Evolutionary conservation across 1,140 invertebrate genomes (phyloP).

Genomic region (Ceratosolen fusciceps): DNA sequence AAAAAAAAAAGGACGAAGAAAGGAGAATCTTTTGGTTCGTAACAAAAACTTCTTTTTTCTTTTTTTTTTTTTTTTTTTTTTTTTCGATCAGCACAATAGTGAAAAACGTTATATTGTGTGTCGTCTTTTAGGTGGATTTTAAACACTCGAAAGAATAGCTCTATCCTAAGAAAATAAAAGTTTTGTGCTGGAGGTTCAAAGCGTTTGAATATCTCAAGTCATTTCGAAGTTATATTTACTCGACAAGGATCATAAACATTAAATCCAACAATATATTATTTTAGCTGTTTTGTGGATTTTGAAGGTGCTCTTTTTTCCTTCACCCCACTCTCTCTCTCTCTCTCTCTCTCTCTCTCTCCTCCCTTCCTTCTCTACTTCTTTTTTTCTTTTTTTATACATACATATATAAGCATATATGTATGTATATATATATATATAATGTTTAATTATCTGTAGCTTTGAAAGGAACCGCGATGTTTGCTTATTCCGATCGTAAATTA

Average conservation of each 20-base stretch:
- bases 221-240: slow-evolving; percentile 11
- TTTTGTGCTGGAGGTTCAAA: background rate
- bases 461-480: background rate
- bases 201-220: slow-evolving; percentile 8
- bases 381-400: too few species aligned
- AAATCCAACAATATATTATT: background rate
- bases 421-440: too few species aligned
- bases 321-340: too few species aligned
- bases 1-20: background rate
- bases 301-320: background rate
- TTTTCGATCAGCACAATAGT: background rate
- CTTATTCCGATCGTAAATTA: background rate
- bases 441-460: background rate
- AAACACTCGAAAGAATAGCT: background rate
- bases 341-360: too few species aligned
- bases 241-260: background rate
- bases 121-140: slow-evolving; percentile 1
- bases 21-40: background rate
- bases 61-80: too few species aligned
- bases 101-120: slow-evolving; percentile 1
- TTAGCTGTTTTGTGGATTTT: background rate
- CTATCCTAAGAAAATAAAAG: slow-evolving; percentile 9
- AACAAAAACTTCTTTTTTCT: background rate
- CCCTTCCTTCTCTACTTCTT: too few species aligned
- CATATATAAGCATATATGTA: too few species aligned